Evolutionary conservation across 2,113 vertebrate species (phyloP), one percentile per base, ranked within the genome.

Genomic region (Pelobates fuscus): DNA sequence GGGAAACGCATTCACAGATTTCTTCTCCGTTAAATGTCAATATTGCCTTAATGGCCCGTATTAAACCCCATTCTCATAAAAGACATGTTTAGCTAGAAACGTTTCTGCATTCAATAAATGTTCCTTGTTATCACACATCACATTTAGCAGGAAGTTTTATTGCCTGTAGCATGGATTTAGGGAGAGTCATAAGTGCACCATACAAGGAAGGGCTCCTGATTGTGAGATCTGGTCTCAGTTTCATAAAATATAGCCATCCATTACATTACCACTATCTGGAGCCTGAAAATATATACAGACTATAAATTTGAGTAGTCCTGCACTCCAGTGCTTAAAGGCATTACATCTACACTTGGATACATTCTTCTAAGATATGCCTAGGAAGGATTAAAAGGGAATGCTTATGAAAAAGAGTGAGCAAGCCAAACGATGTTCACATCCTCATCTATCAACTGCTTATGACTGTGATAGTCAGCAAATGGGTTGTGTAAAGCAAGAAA

Each of bases 251-350:
- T 71, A 83, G 81, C 86, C 84, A 85, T 91, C 90, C 88, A 83
- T 86, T 92, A 88, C 86, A 63, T 64, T 6, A 80, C 88, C 86
- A 86, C 88, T 87, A 91, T 94, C 92, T 96, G 95, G 94, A 96
- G 95, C 94, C 93, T 89, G 91, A 77, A 79, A 92, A 92, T 86
- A 86, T 95, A 96, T 71, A 98, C 95, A 97, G 90, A 91, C 90
- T 83, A 89, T 98, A 94, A 97, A 97, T 95, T 83, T 86, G 52
- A 79, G 79, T 78, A 77, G 83, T 79, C 78, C 79, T 24, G 58
- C 82, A 71, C 79, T 79, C 83, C 78, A 80, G 85, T 84, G 84
- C 88, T 88, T 77, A 23, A 77, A 81, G 75, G 78, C 67, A 77
- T 77, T 78, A 81, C 71, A 79, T 85, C 80, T 75, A 61, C 70